These are phyloP conservation scores for Falcaria lacertinaria DNA, from an alignment of 2,888 invertebrate genomes.

Conservation along the genomic window DNA sequence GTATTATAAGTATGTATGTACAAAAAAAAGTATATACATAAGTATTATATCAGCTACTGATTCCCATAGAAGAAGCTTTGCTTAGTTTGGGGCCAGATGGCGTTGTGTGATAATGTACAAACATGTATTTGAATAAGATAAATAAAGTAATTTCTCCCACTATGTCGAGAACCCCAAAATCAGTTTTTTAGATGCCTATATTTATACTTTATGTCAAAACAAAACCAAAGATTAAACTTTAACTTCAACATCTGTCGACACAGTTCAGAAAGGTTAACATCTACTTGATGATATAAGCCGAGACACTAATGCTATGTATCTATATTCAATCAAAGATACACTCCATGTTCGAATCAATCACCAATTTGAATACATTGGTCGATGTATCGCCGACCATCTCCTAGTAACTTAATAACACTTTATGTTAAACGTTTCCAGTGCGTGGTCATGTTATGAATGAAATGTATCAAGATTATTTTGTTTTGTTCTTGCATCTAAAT, in stretches of 20 bases:
- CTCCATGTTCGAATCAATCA: conserved; percentile 74
- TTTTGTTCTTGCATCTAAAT: conserved; percentile 12
- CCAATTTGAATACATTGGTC: conserved; percentile 74
- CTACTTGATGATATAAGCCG: conserved; percentile 39
- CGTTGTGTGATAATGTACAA: too few species aligned
- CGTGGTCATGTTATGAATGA: conserved; percentile 45
- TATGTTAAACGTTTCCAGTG: conserved; percentile 16
- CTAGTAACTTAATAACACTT: conserved; percentile 49
- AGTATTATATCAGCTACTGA: too few species aligned
- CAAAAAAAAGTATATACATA: too few species aligned
- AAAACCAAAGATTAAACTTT: conserved; percentile 22
- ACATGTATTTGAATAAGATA: too few species aligned
- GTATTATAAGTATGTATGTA: too few species aligned
- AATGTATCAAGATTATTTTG: conserved; percentile 25
- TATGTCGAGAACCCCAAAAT: too few species aligned
- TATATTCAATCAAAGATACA: conserved; percentile 68
- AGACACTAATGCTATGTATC: conserved; percentile 75
- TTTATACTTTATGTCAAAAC: conserved; percentile 10
- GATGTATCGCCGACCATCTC: conserved; percentile 39
- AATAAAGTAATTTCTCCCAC: too few species aligned
- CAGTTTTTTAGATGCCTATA: too few species aligned
- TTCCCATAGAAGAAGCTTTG: too few species aligned
- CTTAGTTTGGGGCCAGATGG: too few species aligned
- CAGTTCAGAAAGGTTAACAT: conserved; percentile 58
- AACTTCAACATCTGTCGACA: conserved; percentile 54